A percentile compares a stretch with the other conserved stretches of the same genome.
These are phyloP conservation scores for Gephyroberyx darwinii DNA, from an alignment of 2,797 vertebrate genomes.

Conservation along the genomic window DNA sequence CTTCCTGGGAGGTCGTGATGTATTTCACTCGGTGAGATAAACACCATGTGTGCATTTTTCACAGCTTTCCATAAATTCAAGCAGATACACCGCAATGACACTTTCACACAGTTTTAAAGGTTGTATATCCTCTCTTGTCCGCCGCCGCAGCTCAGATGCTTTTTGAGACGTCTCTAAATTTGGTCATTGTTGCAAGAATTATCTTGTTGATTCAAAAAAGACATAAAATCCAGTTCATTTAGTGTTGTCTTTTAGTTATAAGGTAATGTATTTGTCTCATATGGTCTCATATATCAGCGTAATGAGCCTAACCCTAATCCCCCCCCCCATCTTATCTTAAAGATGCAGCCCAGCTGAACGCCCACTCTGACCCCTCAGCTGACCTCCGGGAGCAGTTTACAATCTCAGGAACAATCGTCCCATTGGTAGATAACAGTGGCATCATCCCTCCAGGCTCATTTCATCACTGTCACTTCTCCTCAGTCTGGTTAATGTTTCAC, in stretches of 20 bases:
- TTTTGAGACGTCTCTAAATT: constrained; percentile 2
- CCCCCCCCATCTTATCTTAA: constrained; percentile 47
- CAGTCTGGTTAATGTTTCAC: constrained; percentile 83
- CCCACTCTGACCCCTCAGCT: constrained; percentile 72
- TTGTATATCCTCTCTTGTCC: constrained; percentile 22
- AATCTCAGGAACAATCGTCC: constrained; percentile 76
- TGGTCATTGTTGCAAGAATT: not conserved
- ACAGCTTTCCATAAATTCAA: constrained; percentile 64
- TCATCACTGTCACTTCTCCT: constrained; percentile 76
- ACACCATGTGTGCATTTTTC: constrained; percentile 71
- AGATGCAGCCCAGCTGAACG: constrained; percentile 62
- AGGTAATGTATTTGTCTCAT: constrained; percentile 52
- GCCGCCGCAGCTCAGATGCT: not conserved
- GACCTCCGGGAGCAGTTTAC: constrained; percentile 76
- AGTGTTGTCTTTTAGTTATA: constrained; percentile 11
- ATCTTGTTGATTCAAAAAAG: constrained; percentile 26
- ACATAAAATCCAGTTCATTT: constrained; percentile 29
- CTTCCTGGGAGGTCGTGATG: constrained; percentile 77
- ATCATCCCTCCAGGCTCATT: constrained; percentile 77
- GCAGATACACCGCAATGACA: constrained; percentile 25
- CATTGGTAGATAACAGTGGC: constrained; percentile 73
- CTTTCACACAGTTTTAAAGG: constrained; percentile 43
- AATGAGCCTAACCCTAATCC: constrained; percentile 46
- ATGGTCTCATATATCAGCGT: constrained; percentile 55
- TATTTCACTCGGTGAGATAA: constrained; percentile 71